Conservation (phyloP, 2,888 invertebrate species). For the Erynnis tages region DNA sequence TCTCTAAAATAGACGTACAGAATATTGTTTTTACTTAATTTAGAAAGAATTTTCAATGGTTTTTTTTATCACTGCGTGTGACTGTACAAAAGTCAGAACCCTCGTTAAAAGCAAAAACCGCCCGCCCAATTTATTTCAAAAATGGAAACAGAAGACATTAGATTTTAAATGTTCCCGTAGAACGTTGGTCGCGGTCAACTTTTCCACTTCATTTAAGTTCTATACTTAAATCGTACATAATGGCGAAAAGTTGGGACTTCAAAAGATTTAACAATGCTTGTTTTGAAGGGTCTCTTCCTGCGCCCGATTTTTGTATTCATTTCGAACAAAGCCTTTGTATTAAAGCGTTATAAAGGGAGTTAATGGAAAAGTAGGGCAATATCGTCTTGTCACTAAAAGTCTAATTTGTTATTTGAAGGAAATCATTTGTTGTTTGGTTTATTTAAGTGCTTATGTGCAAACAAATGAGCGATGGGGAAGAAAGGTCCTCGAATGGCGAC, state of each 20-base stretch:
- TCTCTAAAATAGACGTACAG: too few species aligned
- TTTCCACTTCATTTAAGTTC: slow-evolving; percentile 80
- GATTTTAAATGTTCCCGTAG: slow-evolving; percentile 40
- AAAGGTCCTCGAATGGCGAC: too few species aligned
- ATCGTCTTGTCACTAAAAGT: slow-evolving; percentile 13
- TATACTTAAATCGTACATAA: slow-evolving; percentile 76
- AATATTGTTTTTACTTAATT: too few species aligned
- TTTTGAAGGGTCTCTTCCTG: slow-evolving; percentile 65
- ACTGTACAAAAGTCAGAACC: slow-evolving; percentile 6
- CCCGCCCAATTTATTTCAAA: slow-evolving; percentile 23
- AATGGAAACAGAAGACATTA: slow-evolving; percentile 32
- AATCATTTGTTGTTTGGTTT: too few species aligned
- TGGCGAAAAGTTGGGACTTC: slow-evolving; percentile 72
- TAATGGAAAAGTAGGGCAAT: slow-evolving; percentile 22
- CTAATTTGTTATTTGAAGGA: too few species aligned
- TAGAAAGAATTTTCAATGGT: too few species aligned
- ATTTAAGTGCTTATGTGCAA: too few species aligned
- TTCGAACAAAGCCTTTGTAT: slow-evolving; percentile 49
- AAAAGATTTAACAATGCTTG: slow-evolving; percentile 80
- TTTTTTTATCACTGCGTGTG: too few species aligned
- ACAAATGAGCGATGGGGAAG: too few species aligned
- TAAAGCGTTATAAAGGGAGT: slow-evolving; percentile 17
- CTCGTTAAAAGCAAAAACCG: slow-evolving; percentile 13
- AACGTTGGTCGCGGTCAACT: slow-evolving; percentile 67
- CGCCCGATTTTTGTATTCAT: slow-evolving; percentile 58